Evolutionary conservation across 2,888 invertebrate genomes (phyloP), one percentile per base, ranked within the genome.

Genomic region (Plagodis dolabraria): DNA sequence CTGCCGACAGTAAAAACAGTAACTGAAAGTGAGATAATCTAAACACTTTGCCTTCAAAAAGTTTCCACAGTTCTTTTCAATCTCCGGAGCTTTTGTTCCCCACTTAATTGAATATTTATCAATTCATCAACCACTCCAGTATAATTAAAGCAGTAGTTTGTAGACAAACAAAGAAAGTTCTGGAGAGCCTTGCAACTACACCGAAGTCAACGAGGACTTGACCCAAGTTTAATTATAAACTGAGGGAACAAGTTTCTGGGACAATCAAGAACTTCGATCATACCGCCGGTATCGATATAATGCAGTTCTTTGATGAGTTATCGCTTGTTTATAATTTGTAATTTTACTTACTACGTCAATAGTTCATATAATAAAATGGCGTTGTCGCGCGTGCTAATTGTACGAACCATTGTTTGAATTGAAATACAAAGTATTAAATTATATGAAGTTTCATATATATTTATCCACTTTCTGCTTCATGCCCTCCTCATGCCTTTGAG

Each of bases 201-300:
- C 68, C 75, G 76, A 82, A 85, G 86, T 86, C 84, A 80, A 81
- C 83, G 77, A 78, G 67, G 78, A 86, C 82, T 88, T 88, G 87
- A 87, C 84, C 87, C 73, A 75, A 87, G 80, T 89, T 91, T 91
- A 92, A 91, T 92, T 91, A 92, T 90, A 88, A 89, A 87, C 85
- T 83, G 83, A 82, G 79, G 75, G 86, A 83, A 82, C 80, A 82
- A 88, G 80, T 85, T 82, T 70, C 64, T 70, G 68, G 78, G 78
- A 86, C 87, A 86, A 85, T 86, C 84, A 75, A 68, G 68, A 85
- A 88, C 80, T 86, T 84, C 75, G 81, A 82, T 85, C 82, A 79
- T 76, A 78, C 68, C 69, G 74, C 66, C 63, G 72, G 74, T 78
- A 79, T 82, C 74, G 71, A 63, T 69, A 71, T 77, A 76, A 62